Evolutionary conservation across 2,888 invertebrate genomes (phyloP), one percentile per base, ranked within the genome.

Genomic region (Sepioteuthis lessoniana): DNA sequence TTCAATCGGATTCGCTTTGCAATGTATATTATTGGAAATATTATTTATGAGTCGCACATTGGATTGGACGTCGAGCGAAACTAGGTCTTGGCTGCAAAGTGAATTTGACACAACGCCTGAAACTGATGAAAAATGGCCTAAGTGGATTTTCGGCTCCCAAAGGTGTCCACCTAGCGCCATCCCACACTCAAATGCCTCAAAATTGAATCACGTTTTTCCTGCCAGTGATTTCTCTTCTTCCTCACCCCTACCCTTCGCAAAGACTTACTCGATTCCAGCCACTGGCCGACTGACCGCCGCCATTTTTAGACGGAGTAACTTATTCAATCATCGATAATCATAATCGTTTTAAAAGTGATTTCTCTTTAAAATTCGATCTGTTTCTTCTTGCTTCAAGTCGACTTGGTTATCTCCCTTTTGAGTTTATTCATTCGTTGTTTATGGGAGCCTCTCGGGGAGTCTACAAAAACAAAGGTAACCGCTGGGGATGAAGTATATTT

Each of bases 281-380:
- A 76, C n/a, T 76, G 76, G n/a, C 76, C 76, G 76, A n/a, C n/a
- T 76, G 76, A 35, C 16, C 76, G n/a, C 35, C n/a, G 76, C n/a
- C 76, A 76, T 35, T 76, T 76, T 76, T 76, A 76, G 76, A 76
- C 76, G n/a, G 16, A 35, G 76, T 19, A 76, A 76, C 76, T 76
- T 76, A 76, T 76, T 76, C 76, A 76, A 76, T 76, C 76, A 76
- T 76, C 76, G 76, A 35, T 76, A 76, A 76, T n/a, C 76, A n/a
- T 76, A 76, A 76, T 76, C 76, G n/a, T 76, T 76, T 76, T 35
- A 76, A 76, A 35, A 76, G 76, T n/a, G 76, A 76, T 76, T 76
- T 76, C 76, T 76, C 76, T 76, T 76, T 76, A 76, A 76, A 76
- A 76, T 76, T 76, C 76, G 76, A 76, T 76, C n/a, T 76, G 76